These are phyloP conservation scores for Pollenia amentaria DNA, from an alignment of 2,888 invertebrate genomes.

Conservation along the genomic window DNA sequence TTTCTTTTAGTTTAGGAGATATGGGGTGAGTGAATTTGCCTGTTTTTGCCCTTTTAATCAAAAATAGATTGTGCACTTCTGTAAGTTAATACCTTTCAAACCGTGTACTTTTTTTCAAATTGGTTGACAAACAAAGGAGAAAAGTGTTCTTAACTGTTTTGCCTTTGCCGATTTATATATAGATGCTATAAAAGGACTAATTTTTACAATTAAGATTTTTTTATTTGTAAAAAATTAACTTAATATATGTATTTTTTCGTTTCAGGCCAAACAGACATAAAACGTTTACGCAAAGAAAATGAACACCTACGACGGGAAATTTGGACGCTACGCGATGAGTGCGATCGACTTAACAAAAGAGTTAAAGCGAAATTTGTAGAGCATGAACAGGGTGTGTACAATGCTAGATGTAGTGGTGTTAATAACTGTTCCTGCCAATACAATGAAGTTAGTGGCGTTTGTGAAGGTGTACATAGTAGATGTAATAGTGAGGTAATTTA, in stretches of 20 bases:
- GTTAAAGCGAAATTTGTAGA: conserved; percentile 86
- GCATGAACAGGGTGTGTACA: conserved; percentile 77
- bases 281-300: conserved; percentile 94
- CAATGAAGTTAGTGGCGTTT: conserved; percentile 77
- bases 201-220: not conserved
- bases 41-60: too few relatives aligned
- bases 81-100: too few relatives aligned
- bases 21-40: too few relatives aligned
- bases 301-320: conserved; percentile 94
- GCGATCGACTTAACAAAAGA: conserved; percentile 93
- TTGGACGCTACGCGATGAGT: conserved; percentile 94
- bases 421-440: conserved; percentile 77
- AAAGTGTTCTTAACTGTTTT: too few relatives aligned
- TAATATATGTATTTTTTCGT: not conserved
- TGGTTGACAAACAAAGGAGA: too few relatives aligned
- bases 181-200: too few relatives aligned
- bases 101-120: too few relatives aligned
- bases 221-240: not conserved
- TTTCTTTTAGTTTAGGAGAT: too few relatives aligned
- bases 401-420: conserved; percentile 78
- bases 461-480: conserved; percentile 77
- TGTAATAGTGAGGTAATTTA: conserved; percentile 81
- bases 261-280: conserved; percentile 94
- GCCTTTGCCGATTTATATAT: too few relatives aligned
- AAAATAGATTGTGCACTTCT: too few relatives aligned